These are phyloP conservation scores for Anabas testudineus DNA, from an alignment of 2,797 vertebrate genomes.

Conservation along the genomic window DNA sequence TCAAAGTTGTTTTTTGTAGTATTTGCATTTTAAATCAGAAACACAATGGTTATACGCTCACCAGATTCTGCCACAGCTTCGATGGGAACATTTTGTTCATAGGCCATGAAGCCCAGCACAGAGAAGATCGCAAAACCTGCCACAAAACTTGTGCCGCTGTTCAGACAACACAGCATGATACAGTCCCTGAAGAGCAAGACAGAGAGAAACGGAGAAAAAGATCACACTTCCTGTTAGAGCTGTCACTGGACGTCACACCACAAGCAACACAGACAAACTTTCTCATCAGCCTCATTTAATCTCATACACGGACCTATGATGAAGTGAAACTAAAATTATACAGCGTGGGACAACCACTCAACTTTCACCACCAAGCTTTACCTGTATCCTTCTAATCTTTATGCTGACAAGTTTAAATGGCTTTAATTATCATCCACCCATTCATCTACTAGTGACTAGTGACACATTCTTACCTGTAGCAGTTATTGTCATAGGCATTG, in stretches of 20 bases:
- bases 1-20: not conserved
- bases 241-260: not conserved
- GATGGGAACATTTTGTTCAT: conserved; percentile 96
- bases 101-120: conserved; percentile 99
- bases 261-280: not conserved
- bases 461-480: conserved; percentile 91
- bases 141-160: conserved; percentile 98
- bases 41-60: conserved; percentile 72
- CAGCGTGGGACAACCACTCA: not conserved
- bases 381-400: not conserved
- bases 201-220: conserved; percentile 13
- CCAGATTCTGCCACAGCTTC: conserved; percentile 98
- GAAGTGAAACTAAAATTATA: not conserved
- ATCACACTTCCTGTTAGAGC: conserved; percentile 25
- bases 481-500: conserved; percentile 98
- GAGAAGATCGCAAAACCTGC: conserved; percentile 99
- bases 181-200: conserved; percentile 89
- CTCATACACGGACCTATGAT: not conserved
- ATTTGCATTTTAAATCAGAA: conserved; percentile 4
- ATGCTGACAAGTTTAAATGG: not conserved
- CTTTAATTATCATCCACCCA: not conserved
- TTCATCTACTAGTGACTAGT: not conserved
- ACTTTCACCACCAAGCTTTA: not conserved
- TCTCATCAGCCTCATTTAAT: not conserved
- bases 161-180: conserved; percentile 97